Percentiles rank a stretch among this genome's conserved stretches.
These are phyloP conservation scores for Cephonodes hylas DNA, from an alignment of 2,888 invertebrate species.

Conservation along the genomic window DNA sequence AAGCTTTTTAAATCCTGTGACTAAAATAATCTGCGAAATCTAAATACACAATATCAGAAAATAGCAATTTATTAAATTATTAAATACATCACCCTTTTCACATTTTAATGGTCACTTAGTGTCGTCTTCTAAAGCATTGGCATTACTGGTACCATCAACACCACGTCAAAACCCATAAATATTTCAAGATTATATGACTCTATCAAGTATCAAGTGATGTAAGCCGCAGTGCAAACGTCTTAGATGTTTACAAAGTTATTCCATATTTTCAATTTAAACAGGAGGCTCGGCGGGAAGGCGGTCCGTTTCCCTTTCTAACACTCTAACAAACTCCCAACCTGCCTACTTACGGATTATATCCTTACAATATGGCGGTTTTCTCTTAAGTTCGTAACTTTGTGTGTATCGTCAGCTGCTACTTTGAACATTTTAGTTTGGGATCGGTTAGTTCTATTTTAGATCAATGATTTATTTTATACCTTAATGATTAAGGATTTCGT, in stretches of 20 bases:
- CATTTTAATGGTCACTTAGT: too few species aligned
- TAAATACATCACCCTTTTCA: too few species aligned
- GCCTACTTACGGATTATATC: constrained; percentile 11
- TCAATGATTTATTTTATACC: background rate
- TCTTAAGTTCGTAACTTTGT: background rate
- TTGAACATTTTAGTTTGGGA: background rate
- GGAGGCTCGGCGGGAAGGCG: constrained; percentile 64
- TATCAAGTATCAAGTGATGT: constrained; percentile 49
- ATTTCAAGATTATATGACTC: background rate
- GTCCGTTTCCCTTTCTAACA: constrained; percentile 41
- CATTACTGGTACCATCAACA: too few species aligned
- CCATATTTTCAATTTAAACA: constrained; percentile 77
- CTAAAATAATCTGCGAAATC: too few species aligned
- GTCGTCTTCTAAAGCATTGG: too few species aligned
- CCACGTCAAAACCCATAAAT: too few species aligned
- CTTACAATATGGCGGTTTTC: constrained; percentile 1
- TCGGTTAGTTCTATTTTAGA: background rate
- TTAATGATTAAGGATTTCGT: too few species aligned
- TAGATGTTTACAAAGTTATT: constrained; percentile 78
- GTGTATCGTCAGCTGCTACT: background rate
- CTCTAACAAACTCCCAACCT: constrained; percentile 30
- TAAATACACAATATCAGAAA: too few species aligned
- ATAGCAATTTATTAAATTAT: too few species aligned
- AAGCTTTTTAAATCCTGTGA: too few species aligned
- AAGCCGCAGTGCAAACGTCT: constrained; percentile 34